Conservation (phyloP, 2,888 invertebrate species). For the Onthophagus sagittarius region DNA sequence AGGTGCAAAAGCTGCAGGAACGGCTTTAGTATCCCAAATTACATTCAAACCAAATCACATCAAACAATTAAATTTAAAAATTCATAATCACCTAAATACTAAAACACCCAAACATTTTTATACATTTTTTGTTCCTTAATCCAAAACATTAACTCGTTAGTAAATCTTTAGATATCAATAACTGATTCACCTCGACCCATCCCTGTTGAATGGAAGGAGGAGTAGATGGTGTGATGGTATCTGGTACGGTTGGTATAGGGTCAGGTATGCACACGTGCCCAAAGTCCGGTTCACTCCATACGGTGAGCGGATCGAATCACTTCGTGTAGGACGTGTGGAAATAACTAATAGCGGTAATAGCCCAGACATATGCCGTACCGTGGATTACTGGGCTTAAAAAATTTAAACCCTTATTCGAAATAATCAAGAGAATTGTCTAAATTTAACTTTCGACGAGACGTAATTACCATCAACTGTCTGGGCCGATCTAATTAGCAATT, state of each 20-base stretch:
- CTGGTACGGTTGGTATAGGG: slow-evolving; percentile 28
- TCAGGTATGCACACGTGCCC: slow-evolving; percentile 33
- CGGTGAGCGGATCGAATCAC: slow-evolving; percentile 33
- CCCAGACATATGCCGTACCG: slow-evolving; percentile 20
- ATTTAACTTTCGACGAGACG: neutral
- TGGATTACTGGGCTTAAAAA: neutral
- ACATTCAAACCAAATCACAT: neutral
- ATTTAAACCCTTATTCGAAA: neutral
- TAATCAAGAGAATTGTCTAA: neutral
- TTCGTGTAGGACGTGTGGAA: slow-evolving; percentile 34
- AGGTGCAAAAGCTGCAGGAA: slow-evolving; percentile 24
- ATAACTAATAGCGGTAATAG: slow-evolving; percentile 30
- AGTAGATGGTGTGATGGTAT: slow-evolving; percentile 28
- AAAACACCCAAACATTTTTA: neutral
- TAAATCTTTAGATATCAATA: neutral
- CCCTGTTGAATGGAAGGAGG: slow-evolving; percentile 1
- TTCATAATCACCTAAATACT: neutral
- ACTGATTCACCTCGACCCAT: neutral
- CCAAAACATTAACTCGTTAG: neutral
- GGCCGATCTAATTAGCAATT: neutral
- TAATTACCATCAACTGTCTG: neutral
- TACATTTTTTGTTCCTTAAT: neutral
- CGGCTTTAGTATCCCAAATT: neutral
- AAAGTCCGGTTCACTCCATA: slow-evolving; percentile 21
- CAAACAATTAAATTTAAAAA: neutral